A percentile compares a stretch with the other conserved stretches of the same genome.
phyloP scores from a whole-genome alignment of 2,797 vertebrate species.

The Babyrousa celebensis region DNA sequence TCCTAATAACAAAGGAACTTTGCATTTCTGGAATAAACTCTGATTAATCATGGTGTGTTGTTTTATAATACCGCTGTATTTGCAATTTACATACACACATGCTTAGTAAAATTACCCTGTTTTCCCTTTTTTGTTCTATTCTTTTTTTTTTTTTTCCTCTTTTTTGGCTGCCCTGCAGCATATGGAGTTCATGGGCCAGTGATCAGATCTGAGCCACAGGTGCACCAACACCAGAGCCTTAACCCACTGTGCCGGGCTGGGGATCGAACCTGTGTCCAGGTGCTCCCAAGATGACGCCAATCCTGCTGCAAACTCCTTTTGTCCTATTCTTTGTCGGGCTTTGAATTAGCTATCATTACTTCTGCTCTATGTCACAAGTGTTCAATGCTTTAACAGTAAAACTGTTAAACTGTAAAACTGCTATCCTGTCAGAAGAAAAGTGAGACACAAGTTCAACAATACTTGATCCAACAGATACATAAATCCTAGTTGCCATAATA shows the following conservation, averaged over 20 bases:
- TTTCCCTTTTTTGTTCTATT: background rate
- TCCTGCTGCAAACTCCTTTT: no score
- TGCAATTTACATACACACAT: background rate
- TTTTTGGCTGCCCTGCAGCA: background rate
- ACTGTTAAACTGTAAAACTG: background rate
- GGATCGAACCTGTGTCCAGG: no score
- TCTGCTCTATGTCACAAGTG: background rate
- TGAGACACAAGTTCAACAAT: background rate
- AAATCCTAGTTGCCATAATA: background rate
- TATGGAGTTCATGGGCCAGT: no score
- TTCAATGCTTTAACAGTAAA: background rate
- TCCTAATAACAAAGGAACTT: background rate
- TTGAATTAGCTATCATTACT: background rate
- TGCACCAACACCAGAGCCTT: no score
- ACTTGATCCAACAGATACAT: background rate
- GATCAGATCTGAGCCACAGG: no score
- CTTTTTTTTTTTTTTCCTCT: background rate
- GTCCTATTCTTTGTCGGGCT: background rate
- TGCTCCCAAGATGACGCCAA: no score
- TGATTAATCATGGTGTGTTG: background rate
- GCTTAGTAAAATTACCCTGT: background rate
- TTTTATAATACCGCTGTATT: background rate
- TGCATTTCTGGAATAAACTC: background rate
- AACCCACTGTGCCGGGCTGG: no score
- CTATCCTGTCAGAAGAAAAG: background rate